phyloP scores from a whole-genome alignment of 2,113 vertebrate genomes.

The Myrmophylax atrothorax region DNA sequence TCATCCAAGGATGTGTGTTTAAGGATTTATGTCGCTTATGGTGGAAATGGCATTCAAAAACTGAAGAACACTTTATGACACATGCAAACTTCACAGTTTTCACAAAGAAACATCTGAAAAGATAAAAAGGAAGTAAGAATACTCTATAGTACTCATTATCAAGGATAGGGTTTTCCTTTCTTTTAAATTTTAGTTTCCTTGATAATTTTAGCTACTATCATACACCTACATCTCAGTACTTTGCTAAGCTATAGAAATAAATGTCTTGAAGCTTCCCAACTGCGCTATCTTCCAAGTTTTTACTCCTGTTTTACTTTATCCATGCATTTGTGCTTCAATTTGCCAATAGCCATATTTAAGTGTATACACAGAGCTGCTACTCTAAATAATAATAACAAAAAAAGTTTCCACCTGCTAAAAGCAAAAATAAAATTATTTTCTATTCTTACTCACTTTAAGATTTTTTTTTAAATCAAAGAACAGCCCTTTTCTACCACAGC shows the following conservation, averaged over 20 bases:
- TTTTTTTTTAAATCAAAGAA: neutral
- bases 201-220: neutral
- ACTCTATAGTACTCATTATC: neutral
- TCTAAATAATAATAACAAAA: neutral
- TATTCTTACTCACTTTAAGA: neutral
- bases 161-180: neutral
- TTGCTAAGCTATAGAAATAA: neutral
- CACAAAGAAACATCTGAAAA: neutral
- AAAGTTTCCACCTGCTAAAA: neutral
- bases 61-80: neutral
- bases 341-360: neutral
- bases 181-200: neutral
- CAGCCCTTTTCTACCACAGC: neutral
- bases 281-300: neutral
- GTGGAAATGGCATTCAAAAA: neutral
- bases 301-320: neutral
- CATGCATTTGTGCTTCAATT: neutral
- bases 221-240: neutral
- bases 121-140: neutral
- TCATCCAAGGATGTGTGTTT: fast-evolving
- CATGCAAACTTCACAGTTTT: neutral
- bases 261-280: neutral
- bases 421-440: neutral
- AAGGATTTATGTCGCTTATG: neutral
- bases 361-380: neutral